These are phyloP conservation scores for Thamnophis elegans DNA, from an alignment of 2,797 vertebrate genomes.

Conservation along the genomic window DNA sequence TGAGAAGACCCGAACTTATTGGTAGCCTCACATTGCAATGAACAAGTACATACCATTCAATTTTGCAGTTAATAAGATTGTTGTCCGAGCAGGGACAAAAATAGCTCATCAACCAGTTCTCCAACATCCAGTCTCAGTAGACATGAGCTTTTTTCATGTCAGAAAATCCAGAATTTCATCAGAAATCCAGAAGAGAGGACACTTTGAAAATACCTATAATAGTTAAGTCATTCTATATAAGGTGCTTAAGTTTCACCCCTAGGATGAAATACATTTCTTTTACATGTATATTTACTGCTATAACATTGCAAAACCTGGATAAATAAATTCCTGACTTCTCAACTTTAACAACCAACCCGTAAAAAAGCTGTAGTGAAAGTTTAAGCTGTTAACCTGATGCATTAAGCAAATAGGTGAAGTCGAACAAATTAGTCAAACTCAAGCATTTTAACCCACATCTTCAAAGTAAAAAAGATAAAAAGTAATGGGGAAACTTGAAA, in stretches of 20 bases:
- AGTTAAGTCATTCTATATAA: not conserved
- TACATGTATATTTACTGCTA: not conserved
- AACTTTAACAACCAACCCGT: not conserved
- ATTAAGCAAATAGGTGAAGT: not conserved
- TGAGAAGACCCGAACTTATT: not conserved
- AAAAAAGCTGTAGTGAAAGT: not conserved
- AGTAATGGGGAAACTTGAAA: not conserved
- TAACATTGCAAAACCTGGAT: not conserved
- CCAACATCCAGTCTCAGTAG: too few relatives aligned
- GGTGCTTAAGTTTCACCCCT: not conserved
- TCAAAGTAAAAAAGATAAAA: not conserved
- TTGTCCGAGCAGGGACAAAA: not conserved
- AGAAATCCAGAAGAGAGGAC: not conserved
- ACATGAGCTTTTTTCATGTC: not conserved
- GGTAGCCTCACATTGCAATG: not conserved
- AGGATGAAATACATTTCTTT: not conserved
- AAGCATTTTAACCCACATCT: not conserved
- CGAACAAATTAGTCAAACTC: not conserved
- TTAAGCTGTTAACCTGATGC: not conserved
- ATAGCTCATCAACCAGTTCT: not conserved
- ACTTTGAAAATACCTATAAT: not conserved
- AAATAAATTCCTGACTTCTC: not conserved
- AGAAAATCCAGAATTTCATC: not conserved
- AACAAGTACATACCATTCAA: not conserved
- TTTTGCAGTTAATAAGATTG: not conserved